Conservation (phyloP, 2,888 invertebrate genomes). For the Plagodis dolabraria region DNA sequence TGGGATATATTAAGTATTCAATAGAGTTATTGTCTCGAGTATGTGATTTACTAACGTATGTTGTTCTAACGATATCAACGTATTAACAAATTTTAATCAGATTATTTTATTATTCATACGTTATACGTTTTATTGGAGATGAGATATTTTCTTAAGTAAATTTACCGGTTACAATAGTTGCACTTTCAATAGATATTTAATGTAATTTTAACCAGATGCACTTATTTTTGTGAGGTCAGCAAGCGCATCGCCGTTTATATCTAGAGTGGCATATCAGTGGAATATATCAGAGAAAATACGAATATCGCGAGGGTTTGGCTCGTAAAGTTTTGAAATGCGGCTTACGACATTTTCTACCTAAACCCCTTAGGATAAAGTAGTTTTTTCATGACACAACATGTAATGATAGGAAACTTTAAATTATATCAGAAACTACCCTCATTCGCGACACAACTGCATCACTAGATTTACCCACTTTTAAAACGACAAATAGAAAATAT, state of each 20-base stretch:
- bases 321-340: constrained; percentile 55
- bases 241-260: constrained; percentile 39
- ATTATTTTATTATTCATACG: constrained; percentile 62
- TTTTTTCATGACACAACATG: constrained; percentile 48
- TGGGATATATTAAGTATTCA: constrained; percentile 16
- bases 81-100: constrained; percentile 62
- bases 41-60: constrained; percentile 36
- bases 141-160: constrained; percentile 69
- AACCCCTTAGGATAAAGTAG: constrained; percentile 49
- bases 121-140: constrained; percentile 53
- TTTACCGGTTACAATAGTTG: constrained; percentile 58
- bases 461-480: neutral
- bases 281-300: constrained; percentile 46
- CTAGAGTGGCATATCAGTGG: constrained; percentile 60
- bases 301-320: constrained; percentile 37
- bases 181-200: constrained; percentile 32
- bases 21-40: constrained; percentile 23
- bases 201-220: constrained; percentile 33
- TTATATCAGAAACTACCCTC: constrained; percentile 13
- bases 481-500: neutral
- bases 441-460: constrained; percentile 12
- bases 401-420: constrained; percentile 40
- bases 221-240: constrained; percentile 22
- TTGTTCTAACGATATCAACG: constrained; percentile 49
- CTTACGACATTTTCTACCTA: constrained; percentile 52